phyloP scores from a whole-genome alignment of 2,113 vertebrate genomes.

The Actenoides hombroni region DNA sequence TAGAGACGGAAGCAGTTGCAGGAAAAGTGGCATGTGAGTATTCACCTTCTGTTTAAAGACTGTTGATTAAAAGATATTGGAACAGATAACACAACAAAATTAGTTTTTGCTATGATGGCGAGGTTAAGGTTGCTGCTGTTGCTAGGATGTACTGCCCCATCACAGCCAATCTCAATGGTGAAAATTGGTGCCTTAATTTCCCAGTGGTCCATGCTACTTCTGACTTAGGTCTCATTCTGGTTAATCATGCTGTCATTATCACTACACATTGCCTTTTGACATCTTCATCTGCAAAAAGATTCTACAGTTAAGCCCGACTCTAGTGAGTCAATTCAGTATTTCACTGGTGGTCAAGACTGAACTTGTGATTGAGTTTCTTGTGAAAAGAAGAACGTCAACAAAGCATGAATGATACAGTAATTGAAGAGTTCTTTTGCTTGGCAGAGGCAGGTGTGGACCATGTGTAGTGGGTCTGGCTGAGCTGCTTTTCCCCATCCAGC shows the following conservation, averaged over 20 bases:
- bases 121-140: constrained; percentile 73
- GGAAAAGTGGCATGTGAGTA: constrained; percentile 58
- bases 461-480: too few relatives aligned
- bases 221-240: constrained; percentile 80
- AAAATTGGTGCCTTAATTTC: constrained; percentile 85
- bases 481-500: too few relatives aligned
- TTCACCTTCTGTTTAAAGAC: constrained; percentile 74
- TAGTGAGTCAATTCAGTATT: constrained; percentile 43
- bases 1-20: constrained; percentile 58
- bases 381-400: neutral
- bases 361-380: neutral
- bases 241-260: constrained; percentile 84
- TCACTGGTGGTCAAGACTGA: constrained; percentile 26
- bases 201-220: constrained; percentile 75
- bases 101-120: constrained; percentile 68
- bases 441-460: neutral
- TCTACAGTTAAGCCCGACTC: constrained; percentile 37
- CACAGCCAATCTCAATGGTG: constrained; percentile 74
- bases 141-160: constrained; percentile 79
- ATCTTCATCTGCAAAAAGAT: constrained; percentile 79
- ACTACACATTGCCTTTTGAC: constrained; percentile 79
- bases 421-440: neutral
- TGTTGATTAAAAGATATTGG: constrained; percentile 77
- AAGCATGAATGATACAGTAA: neutral
- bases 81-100: constrained; percentile 75